These are phyloP conservation scores for Cheilosia urbana DNA, from an alignment of 2,888 invertebrate genomes.

Conservation along the genomic window DNA sequence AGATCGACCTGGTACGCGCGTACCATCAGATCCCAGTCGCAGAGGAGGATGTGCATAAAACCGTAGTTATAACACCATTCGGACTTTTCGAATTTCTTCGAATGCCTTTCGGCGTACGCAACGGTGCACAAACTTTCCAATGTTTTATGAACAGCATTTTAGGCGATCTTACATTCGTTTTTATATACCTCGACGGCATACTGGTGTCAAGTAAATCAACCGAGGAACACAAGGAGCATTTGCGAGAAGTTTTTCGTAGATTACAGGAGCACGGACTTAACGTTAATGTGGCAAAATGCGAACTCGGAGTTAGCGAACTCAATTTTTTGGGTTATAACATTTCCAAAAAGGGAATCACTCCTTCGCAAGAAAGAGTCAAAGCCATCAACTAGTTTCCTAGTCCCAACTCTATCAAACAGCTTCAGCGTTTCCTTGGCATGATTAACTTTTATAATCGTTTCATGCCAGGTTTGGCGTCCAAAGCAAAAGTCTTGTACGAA, in stretches of 20 bases:
- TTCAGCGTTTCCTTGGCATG: constrained; percentile 26
- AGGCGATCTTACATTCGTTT: constrained; percentile 72
- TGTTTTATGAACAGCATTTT: constrained; percentile 77
- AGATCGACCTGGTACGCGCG: constrained; percentile 76
- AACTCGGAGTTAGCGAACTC: constrained; percentile 26
- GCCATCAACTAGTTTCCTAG: constrained; percentile 13
- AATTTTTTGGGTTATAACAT: constrained; percentile 14
- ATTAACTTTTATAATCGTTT: constrained; percentile 23
- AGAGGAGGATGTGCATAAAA: constrained; percentile 79
- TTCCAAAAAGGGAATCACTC: not conserved
- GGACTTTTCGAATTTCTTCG: constrained; percentile 79
- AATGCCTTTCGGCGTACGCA: constrained; percentile 80
- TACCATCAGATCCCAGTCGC: constrained; percentile 80
- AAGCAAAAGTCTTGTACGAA: constrained; percentile 17
- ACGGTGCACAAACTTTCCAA: constrained; percentile 80
- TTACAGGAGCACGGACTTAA: constrained; percentile 28
- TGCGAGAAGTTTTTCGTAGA: not conserved
- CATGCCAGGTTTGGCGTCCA: constrained; percentile 10
- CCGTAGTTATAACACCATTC: constrained; percentile 80
- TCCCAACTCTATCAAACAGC: constrained; percentile 3
- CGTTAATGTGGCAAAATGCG: constrained; percentile 21
- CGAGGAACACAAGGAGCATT: no score
- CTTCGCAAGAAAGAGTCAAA: constrained; percentile 4
- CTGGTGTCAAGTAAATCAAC: not conserved
- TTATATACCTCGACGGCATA: constrained; percentile 76